Evolutionary conservation across 23 tunicate genomes (phyloP).

Genomic region (Aplidium turbinatum): DNA sequence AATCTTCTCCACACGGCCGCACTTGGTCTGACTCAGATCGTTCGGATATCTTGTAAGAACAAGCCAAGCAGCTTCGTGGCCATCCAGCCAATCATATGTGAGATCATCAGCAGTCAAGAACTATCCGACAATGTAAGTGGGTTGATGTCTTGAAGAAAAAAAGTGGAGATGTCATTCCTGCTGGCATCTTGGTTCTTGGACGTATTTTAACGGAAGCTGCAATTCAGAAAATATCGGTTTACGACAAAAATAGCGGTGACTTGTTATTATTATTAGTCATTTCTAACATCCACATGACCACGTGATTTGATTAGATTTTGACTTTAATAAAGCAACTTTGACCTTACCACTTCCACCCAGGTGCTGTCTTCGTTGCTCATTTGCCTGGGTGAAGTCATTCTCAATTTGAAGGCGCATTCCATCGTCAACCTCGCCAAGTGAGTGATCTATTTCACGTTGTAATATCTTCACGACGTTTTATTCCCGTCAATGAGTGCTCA

Average conservation of each 20-base stretch:
- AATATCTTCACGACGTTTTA: too few relatives aligned
- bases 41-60: slow-evolving; percentile 9
- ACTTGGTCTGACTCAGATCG: slow-evolving; percentile 29
- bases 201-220: too few relatives aligned
- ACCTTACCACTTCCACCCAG: slow-evolving; percentile 38
- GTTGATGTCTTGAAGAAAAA: neutral
- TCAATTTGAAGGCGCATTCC: slow-evolving; percentile 61
- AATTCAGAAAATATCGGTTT: too few relatives aligned
- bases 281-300: too few relatives aligned
- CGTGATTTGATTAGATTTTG: too few relatives aligned
- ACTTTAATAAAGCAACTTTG: neutral
- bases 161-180: too few relatives aligned
- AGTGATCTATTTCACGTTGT: too few relatives aligned
- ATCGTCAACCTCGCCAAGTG: slow-evolving; percentile 54
- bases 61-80: slow-evolving; percentile 6
- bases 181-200: too few relatives aligned
- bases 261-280: too few relatives aligned
- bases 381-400: slow-evolving; percentile 43
- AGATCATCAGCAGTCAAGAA: slow-evolving; percentile 6
- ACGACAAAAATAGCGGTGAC: too few relatives aligned
- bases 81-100: slow-evolving; percentile 34
- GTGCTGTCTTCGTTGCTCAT: slow-evolving; percentile 33
- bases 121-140: slow-evolving; percentile 12
- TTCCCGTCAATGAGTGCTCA: too few relatives aligned
- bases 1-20: slow-evolving; percentile 22